Percentiles rank a stretch among this genome's conserved stretches.
These are phyloP conservation scores for Ptilorrhoa leucosticta DNA, from an alignment of 2,113 vertebrate species.

Conservation along the genomic window DNA sequence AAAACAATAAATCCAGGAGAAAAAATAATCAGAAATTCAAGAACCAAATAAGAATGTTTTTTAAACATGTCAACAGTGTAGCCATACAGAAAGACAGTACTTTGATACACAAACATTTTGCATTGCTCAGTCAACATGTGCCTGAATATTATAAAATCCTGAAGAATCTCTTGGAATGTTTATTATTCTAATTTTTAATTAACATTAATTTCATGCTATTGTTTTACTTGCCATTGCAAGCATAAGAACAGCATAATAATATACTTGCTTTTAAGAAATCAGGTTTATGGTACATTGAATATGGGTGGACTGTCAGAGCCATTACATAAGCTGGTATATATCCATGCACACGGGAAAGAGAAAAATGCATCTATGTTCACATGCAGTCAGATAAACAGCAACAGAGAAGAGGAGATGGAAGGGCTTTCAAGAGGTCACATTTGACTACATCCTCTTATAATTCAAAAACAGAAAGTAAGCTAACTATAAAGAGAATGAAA, in stretches of 20 bases:
- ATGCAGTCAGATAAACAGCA: not conserved
- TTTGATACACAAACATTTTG: not conserved
- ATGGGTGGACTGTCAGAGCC: not conserved
- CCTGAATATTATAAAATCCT: not conserved
- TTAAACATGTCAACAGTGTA: not conserved
- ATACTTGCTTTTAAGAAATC: not conserved
- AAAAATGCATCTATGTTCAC: not conserved
- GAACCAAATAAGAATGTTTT: not conserved
- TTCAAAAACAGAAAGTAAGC: not conserved
- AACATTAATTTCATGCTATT: not conserved
- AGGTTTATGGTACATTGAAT: not conserved
- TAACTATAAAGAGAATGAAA: not conserved
- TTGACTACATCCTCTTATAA: not conserved
- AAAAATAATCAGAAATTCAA: not conserved
- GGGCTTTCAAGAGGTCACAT: not conserved
- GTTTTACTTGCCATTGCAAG: not conserved
- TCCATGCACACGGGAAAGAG: not conserved
- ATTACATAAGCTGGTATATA: not conserved
- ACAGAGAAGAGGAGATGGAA: not conserved
- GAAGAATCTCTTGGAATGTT: not conserved
- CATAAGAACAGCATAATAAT: not conserved
- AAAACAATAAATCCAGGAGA: not conserved
- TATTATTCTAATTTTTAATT: not conserved
- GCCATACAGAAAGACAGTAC: not conserved
- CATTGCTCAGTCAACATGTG: not conserved